Percentiles rank a stretch among this genome's conserved stretches.
These are phyloP conservation scores for Andricus grossulariae DNA, from an alignment of 1,140 invertebrate species.

Conservation along the genomic window DNA sequence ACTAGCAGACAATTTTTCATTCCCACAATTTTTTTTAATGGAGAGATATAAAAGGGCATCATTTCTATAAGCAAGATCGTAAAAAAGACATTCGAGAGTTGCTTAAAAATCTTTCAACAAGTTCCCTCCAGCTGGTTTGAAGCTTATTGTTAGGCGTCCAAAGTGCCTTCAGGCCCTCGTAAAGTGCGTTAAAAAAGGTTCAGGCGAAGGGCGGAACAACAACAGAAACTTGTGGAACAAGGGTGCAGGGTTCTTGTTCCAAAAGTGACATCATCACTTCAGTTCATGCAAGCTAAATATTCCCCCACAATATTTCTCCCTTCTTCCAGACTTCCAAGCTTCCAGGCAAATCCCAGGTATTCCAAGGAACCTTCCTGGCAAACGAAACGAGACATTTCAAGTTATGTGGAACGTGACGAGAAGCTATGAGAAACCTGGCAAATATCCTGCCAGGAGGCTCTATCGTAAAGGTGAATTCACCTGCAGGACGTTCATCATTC, in stretches of 20 bases:
- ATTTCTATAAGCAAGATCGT: not conserved
- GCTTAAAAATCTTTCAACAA: not conserved
- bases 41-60: too few species aligned
- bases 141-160: not conserved
- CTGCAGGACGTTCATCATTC: slow-evolving; percentile 6
- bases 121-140: not conserved
- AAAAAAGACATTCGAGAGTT: not conserved
- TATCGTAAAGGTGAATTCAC: not conserved
- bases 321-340: not conserved
- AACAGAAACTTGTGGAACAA: not conserved
- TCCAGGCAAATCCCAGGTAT: slow-evolving; percentile 9
- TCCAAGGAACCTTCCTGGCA: not conserved
- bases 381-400: not conserved
- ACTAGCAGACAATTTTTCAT: too few species aligned
- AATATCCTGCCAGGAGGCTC: slow-evolving; percentile 2
- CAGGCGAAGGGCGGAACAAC: not conserved
- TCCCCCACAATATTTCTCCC: not conserved
- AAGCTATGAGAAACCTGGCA: not conserved
- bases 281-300: not conserved
- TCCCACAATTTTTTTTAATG: too few species aligned
- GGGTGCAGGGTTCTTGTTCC: not conserved
- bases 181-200: not conserved
- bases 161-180: not conserved
- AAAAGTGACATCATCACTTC: not conserved
- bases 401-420: slow-evolving; percentile 4